Conservation (phyloP, 92 coral and sea anemone genomes). For the Plumapathes pennacea region DNA sequence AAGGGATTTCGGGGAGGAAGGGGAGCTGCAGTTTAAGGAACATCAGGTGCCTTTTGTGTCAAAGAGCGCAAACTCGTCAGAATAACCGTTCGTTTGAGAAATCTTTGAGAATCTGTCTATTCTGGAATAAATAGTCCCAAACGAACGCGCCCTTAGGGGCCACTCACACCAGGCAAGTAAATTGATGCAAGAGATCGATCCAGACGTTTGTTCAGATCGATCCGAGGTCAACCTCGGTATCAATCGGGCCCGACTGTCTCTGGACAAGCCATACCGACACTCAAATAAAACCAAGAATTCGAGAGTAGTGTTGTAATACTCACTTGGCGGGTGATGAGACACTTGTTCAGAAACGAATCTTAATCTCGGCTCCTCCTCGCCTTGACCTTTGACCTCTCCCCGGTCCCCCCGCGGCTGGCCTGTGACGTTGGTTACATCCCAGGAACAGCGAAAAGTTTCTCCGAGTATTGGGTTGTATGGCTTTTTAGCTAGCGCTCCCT, state of each 20-base stretch:
- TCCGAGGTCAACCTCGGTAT: background rate
- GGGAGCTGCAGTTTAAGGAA: too few species aligned
- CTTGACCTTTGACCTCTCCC: slow-evolving; percentile 23
- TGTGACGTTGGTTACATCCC: slow-evolving; percentile 67
- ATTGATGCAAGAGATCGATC: too few species aligned
- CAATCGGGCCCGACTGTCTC: background rate
- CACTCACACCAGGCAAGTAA: too few species aligned
- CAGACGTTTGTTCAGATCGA: too few species aligned
- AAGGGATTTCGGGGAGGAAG: too few species aligned
- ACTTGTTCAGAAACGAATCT: slow-evolving; percentile 93
- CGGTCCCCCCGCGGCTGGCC: slow-evolving; percentile 34
- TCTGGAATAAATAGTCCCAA: too few species aligned
- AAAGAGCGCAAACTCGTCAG: too few species aligned
- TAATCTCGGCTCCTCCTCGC: slow-evolving; percentile 51
- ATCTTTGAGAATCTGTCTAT: too few species aligned
- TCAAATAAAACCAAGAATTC: too few species aligned
- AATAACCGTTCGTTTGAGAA: too few species aligned
- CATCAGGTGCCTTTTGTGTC: too few species aligned
- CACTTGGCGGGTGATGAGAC: slow-evolving; percentile 99
- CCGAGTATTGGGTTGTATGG: slow-evolving; percentile 98
- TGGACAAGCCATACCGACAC: background rate
- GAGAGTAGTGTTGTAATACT: slow-evolving; percentile 3
- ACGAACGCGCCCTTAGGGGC: too few species aligned
- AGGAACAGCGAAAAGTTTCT: slow-evolving; percentile 90
- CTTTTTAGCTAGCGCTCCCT: slow-evolving; percentile 96